These are phyloP conservation scores for Drosophila tropicalis DNA, from an alignment of 1,140 invertebrate genomes.

Conservation along the genomic window DNA sequence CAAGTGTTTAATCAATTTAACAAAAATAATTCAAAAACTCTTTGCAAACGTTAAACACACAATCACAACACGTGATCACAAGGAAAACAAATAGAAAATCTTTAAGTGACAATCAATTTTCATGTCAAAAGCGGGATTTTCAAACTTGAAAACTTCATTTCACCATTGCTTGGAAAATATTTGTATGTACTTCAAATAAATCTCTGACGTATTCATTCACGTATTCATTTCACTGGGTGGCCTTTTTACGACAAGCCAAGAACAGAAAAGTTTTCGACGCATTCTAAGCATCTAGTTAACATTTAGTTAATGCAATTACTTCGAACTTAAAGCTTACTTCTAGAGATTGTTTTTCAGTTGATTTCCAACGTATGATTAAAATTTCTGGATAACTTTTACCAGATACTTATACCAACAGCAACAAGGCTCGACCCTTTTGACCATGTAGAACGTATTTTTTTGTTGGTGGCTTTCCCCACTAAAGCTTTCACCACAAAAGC, in stretches of 20 bases:
- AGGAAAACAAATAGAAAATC: background rate
- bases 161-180: too few species aligned
- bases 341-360: too few species aligned
- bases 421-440: background rate
- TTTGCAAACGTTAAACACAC: background rate
- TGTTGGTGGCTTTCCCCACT: background rate
- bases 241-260: too few species aligned
- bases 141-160: background rate
- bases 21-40: too few species aligned
- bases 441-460: background rate
- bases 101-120: background rate
- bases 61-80: background rate
- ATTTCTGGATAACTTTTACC: background rate
- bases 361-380: too few species aligned
- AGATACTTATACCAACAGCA: background rate
- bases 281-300: too few species aligned
- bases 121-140: background rate
- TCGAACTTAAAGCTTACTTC: too few species aligned
- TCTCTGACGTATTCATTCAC: too few species aligned
- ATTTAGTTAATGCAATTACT: too few species aligned
- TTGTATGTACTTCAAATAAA: too few species aligned
- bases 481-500: conserved; percentile 24
- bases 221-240: too few species aligned
- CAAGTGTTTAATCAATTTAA: background rate
- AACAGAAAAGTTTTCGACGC: too few species aligned